These are phyloP conservation scores for Microctonus aethiopoides DNA, from an alignment of 2,888 invertebrate species.

Conservation along the genomic window DNA sequence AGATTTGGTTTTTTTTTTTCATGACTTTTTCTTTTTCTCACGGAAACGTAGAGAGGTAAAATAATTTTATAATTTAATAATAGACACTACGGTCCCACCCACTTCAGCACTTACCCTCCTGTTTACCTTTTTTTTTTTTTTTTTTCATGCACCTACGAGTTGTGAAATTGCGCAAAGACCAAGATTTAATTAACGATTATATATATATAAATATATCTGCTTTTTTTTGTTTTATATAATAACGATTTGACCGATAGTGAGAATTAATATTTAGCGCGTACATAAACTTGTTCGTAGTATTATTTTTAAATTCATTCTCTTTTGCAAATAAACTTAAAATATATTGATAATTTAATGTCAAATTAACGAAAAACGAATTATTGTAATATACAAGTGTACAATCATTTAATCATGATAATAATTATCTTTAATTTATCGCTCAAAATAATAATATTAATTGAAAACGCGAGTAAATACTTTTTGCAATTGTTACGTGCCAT, in stretches of 20 bases:
- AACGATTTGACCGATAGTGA: not conserved
- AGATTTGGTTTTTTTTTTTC: conserved; percentile 8
- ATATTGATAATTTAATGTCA: not conserved
- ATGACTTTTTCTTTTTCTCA: conserved; percentile 41
- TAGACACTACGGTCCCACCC: conserved; percentile 49
- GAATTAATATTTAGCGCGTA: not conserved
- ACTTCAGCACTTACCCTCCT: conserved; percentile 19
- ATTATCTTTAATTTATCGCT: not conserved
- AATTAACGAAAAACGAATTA: not conserved
- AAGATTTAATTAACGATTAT: conserved; percentile 9
- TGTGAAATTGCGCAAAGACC: conserved; percentile 23
- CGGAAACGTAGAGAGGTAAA: not conserved
- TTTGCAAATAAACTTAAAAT: not conserved
- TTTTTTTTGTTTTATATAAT: not conserved
- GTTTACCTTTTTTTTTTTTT: not conserved
- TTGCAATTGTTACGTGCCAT: not conserved
- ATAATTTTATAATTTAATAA: not conserved
- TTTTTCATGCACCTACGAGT: conserved; percentile 30
- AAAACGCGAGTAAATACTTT: not conserved
- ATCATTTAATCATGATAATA: not conserved
- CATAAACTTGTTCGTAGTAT: not conserved
- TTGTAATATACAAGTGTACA: not conserved
- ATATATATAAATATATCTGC: not conserved
- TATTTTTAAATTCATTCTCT: not conserved
- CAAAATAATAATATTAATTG: not conserved